These are phyloP conservation scores for Cassiopea andromeda DNA, from an alignment of 30 jellyfish, hydroid and myxozoan species.

Conservation along the genomic window DNA sequence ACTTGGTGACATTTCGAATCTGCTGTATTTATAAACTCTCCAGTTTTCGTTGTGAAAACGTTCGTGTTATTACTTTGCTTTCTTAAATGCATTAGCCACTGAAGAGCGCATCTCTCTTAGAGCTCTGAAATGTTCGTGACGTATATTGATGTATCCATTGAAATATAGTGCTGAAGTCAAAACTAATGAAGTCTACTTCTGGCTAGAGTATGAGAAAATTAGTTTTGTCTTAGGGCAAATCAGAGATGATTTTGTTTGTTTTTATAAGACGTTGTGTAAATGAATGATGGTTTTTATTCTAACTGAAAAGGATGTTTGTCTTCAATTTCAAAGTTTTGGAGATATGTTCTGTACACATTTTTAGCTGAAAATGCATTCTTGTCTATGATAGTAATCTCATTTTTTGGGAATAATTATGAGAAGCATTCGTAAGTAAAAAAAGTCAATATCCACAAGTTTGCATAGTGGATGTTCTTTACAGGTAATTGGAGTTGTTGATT, in stretches of 20 bases:
- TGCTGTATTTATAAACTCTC: no score
- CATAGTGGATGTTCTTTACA: not conserved
- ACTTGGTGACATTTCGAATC: no score
- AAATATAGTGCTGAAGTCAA: not conserved
- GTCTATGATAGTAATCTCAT: not conserved
- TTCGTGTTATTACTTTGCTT: no score
- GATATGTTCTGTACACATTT: not conserved
- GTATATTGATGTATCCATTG: no score
- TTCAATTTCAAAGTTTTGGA: not conserved
- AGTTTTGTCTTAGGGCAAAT: not conserved
- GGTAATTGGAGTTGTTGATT: not conserved
- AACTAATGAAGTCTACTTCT: not conserved
- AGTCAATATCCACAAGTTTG: not conserved
- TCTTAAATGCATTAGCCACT: no score
- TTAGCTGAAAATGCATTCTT: not conserved
- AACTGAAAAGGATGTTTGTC: conserved; percentile 5
- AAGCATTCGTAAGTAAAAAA: not conserved
- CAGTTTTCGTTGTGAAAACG: no score
- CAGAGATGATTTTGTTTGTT: not conserved
- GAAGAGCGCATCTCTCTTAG: no score
- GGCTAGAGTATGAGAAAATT: not conserved
- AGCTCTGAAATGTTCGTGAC: no score
- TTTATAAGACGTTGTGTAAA: not conserved
- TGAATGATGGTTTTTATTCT: not conserved
- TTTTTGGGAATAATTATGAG: not conserved